Base-by-base conservation (phyloP, 2,113 vertebrate species). In the Maccullochella peelii region DNA sequence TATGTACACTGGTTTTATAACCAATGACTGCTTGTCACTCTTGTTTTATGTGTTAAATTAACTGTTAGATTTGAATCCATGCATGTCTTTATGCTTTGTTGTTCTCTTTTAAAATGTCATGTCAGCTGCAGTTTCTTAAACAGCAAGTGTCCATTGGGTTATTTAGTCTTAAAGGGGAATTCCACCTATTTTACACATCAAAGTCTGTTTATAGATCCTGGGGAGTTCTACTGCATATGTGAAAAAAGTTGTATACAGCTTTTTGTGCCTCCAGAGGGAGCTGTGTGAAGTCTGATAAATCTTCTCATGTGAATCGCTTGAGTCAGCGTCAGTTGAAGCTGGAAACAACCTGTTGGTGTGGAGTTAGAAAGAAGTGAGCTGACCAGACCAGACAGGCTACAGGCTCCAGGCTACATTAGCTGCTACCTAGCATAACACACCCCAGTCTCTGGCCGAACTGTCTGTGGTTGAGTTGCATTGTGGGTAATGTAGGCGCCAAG, bases 81-180 rank as follows among this genome's bases (percentile, higher is more conserved):
- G 88, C 83, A 86, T 80, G 81, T 67, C 7, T 54, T 71, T 47
- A 11, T 69, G 72, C 66, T 58, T 73, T 73, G 8, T 77, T 61
- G 40, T 57, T 71, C 63, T 77, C 38, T 74, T 58, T 75, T 44
- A 44, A 79, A 27, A 71, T 3, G 6, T 40, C 27, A 40, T 57
- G 59, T 38, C 20, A 33, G 30, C 30, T 57, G 18, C 8, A 33
- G 7, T 70, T 42, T 76, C 54, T 25, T 16, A 40, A 71, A 23
- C 5, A 14, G 30, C 4, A 36, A 21, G 14, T 18, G 20, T 55
- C 23, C 20, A 52, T 23, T 30, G 4, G 21, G 23, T 70, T 36
- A 57, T 33, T 38, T 8, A 47, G 63, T 75, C 75, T 25, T 61
- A n/a, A 49, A 49, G 44, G 21, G 16, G 40, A 30, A 18, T 3